phyloP scores from a whole-genome alignment of 2,113 vertebrate species.

The Fulica atra region DNA sequence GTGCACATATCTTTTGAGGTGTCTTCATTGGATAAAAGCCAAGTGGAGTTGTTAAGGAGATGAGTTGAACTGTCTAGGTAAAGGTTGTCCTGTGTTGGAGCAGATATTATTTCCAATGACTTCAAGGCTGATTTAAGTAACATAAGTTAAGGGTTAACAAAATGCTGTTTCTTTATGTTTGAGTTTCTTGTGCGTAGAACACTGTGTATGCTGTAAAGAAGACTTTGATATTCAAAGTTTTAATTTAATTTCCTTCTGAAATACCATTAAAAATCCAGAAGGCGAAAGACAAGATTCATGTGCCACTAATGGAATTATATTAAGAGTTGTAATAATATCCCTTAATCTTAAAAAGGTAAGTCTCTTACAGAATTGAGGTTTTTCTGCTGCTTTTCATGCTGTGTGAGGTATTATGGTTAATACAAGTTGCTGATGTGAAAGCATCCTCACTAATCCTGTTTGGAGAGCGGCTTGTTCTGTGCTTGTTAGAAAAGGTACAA shows the following conservation, averaged over 20 bases:
- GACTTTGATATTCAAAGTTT: background rate
- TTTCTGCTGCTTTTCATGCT: slow-evolving; percentile 18
- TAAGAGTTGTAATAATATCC: slow-evolving; percentile 15
- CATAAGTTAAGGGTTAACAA: background rate
- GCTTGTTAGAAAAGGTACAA: background rate
- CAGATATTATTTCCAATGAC: background rate
- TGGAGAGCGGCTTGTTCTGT: background rate
- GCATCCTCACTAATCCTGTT: background rate
- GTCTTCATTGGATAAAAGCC: background rate
- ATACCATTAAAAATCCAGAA: background rate
- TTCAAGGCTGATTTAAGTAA: background rate
- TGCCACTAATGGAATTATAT: background rate
- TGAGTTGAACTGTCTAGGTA: background rate
- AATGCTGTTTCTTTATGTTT: background rate
- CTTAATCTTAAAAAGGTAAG: slow-evolving; percentile 27
- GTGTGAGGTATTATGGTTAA: background rate
- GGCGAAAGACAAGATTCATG: background rate
- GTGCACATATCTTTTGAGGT: background rate
- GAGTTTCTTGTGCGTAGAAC: background rate
- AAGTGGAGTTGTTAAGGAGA: background rate
- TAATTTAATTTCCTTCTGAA: background rate
- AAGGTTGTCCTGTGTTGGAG: background rate
- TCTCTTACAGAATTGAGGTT: background rate
- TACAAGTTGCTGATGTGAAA: background rate
- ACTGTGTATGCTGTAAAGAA: background rate